Evolutionary conservation across 1,140 invertebrate species (phyloP).

Genomic region (Drosophila insularis): DNA sequence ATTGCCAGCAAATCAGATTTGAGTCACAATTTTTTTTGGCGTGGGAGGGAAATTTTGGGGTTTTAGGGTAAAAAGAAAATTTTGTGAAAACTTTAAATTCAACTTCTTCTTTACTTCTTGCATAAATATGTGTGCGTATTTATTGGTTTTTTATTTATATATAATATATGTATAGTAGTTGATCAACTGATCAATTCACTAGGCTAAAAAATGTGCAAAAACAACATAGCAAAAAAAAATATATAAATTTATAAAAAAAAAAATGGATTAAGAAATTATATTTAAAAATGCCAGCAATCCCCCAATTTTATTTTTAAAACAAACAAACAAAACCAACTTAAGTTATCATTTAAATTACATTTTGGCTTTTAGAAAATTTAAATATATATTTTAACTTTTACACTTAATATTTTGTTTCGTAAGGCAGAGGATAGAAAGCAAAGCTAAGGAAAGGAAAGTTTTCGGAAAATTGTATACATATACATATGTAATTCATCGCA

Average conservation of each 20-base stretch:
- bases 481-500: neutral
- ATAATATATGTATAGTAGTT: neutral
- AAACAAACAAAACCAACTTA: neutral
- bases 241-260: neutral
- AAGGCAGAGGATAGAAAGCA: neutral
- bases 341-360: slow-evolving; percentile 6
- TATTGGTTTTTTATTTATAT: neutral
- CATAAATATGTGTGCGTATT: slow-evolving; percentile 1
- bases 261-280: too few species aligned
- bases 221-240: neutral
- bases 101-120: neutral
- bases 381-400: neutral
- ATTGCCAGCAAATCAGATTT: slow-evolving; percentile 8
- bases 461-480: neutral
- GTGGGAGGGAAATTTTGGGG: neutral
- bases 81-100: neutral
- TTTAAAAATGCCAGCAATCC: slow-evolving; percentile 1
- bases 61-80: neutral
- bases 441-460: neutral
- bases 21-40: neutral
- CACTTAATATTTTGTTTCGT: neutral
- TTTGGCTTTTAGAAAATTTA: slow-evolving; percentile 10
- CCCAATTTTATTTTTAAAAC: neutral
- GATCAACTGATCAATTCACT: neutral
- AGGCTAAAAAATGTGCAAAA: neutral